Base-by-base conservation (phyloP, 2,888 invertebrate species). In the Sinopyrophorus schimmeli region DNA sequence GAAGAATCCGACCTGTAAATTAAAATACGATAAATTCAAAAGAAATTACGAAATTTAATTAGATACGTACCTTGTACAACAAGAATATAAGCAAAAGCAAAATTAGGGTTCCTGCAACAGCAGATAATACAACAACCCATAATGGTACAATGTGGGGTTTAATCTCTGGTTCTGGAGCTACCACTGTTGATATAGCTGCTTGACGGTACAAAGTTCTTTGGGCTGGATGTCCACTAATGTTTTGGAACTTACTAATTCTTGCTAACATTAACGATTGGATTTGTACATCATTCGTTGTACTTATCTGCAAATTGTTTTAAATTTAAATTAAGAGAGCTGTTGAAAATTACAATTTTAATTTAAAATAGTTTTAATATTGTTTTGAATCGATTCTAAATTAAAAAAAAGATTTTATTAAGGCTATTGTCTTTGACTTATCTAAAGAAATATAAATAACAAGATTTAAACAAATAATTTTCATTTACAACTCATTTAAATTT, bases 61-160 rank as follows among this genome's bases (percentile, higher is more conserved):
- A 27, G 9, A n/a, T 53, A 57, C 71, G 76, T 70, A 92, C 92
- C 83, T 89, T 92, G 69, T 91, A 89, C 0, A 94, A 77, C 39
- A 87, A 74, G 68, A 84, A 86, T 58, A 92, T 83, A 30, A 93
- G 77, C 50, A 93, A 74, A 53, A 92, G 74, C 28, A 93, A 76
- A 51, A 93, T 81, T 18, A 91, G 73, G 0, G 91, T 84, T 3
- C 93, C 93, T 2, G 86, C 83, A 49, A 90, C 83, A 0, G 91
- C 91, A 0, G 92, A 88, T 47, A 93, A 74, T 2, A 93, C 81
- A 37, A 92, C 86, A 27, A 91, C 85, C 93, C 93, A 94, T 38
- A 92, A 78, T 0, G 92, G 91, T 17, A 92, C 83, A 39, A 84
- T 84, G 55, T 84, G 81, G n/a, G 80, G 81, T 37, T 80, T 76